Evolutionary conservation across 2,797 vertebrate genomes (phyloP), one percentile per base, ranked within the genome.

Genomic region (Lepidocolaptes lacrymiger): DNA sequence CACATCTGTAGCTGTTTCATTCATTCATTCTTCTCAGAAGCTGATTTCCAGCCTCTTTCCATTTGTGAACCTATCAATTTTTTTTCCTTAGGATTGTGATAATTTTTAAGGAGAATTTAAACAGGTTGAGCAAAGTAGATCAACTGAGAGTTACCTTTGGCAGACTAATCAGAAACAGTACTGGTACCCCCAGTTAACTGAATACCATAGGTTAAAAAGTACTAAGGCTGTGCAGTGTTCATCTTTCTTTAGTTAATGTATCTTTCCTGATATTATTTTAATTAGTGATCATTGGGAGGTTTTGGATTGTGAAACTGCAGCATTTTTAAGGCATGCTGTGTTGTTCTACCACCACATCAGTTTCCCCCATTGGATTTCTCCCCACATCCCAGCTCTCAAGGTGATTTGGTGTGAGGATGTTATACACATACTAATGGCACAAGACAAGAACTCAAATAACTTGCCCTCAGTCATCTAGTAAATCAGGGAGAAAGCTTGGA

Each of bases 21-120:
- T 93, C 71, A 18, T 87, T 93, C 73, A n/a, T 91, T 88, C 39
- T 82, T 93, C 48, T 58, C 85, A 72, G 75, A 82, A 85, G 67
- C 20, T 39, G n/a, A 22, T 74, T 89, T 85, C 34, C 73, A 88
- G n/a, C 37, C 49, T 91, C 23, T 74, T 88, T 80, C 39, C n/a
- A 46, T 62, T 78, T 85, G 11, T 86, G 43, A 84, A 75, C 22
- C 18, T 55, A 23, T 43, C 23, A 9, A 7, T 3, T 12, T 36
- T 73, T 36, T 73, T 84, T 80, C 32, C 34, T 48, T 69, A 44
- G 18, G 8, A 87, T 11, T 6, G 1, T 85, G n/a, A 48, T 15
- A 48, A 21, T 82, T 69, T 92, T 10, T 79, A 62, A 68, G 37
- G 16, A 66, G n/a, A 76, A 58, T 9, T 62, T 69, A 59, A 58